A percentile compares a stretch with the other conserved stretches of the same genome.
phyloP scores from a whole-genome alignment of 2,888 invertebrate genomes.

The Luffia ferchaultella region DNA sequence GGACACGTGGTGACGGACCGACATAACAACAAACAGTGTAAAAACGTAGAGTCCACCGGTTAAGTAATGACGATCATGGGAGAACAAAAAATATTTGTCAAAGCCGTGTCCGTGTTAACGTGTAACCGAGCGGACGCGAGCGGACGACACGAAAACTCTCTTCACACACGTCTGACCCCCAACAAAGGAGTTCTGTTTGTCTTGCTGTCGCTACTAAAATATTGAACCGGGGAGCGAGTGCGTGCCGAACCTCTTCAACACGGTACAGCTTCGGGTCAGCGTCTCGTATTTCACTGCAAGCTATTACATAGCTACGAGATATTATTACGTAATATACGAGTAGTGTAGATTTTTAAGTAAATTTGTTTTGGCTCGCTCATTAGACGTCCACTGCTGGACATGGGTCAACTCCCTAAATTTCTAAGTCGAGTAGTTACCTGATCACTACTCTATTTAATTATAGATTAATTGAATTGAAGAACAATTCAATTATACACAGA shows the following conservation, averaged over 20 bases:
- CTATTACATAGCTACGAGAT: conserved; percentile 11
- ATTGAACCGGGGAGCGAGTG: conserved; percentile 53
- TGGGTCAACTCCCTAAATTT: too few relatives aligned
- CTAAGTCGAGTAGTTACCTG: too few relatives aligned
- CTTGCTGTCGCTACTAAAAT: conserved; percentile 61
- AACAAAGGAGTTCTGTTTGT: conserved; percentile 60
- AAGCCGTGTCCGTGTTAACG: conserved; percentile 45
- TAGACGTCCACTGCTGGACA: too few relatives aligned
- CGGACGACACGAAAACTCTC: conserved; percentile 60
- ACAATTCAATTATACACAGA: too few relatives aligned
- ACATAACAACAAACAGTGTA: conserved; percentile 34
- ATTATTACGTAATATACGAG: too few relatives aligned
- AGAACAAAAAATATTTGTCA: conserved; percentile 58
- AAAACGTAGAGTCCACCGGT: conserved; percentile 35
- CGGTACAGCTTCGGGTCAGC: neutral
- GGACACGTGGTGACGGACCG: conserved; percentile 19
- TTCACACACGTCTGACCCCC: conserved; percentile 61
- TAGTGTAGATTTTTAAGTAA: too few relatives aligned
- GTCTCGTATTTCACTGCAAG: conserved; percentile 23
- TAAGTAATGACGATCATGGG: conserved; percentile 47
- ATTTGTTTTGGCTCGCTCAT: too few relatives aligned
- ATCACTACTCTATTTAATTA: too few relatives aligned
- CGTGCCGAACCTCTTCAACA: conserved; percentile 36
- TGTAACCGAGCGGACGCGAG: conserved; percentile 45
- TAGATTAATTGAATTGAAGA: too few relatives aligned